Conservation (phyloP, 2,797 vertebrate species). For the Pangasius mekongensis region DNA sequence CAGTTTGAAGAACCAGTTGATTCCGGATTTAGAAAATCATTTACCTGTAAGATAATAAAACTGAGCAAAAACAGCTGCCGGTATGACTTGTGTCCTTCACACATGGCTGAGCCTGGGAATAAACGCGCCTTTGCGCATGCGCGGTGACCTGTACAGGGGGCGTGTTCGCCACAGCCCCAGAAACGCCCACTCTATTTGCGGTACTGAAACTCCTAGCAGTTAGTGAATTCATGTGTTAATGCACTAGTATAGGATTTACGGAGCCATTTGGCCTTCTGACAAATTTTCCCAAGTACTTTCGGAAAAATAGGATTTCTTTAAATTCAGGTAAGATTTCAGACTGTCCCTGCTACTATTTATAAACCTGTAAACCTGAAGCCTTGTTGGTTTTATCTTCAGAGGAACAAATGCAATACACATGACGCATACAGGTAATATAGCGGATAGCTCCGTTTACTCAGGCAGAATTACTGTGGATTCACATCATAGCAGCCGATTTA, state of each 20-base stretch:
- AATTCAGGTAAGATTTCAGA: background rate
- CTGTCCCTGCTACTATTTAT: background rate
- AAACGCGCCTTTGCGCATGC: too few species aligned
- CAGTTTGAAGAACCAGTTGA: too few species aligned
- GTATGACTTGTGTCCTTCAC: too few species aligned
- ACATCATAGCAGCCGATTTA: background rate
- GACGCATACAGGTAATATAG: background rate
- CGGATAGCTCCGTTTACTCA: background rate
- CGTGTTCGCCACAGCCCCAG: too few species aligned
- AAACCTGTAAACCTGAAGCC: background rate
- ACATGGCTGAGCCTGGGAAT: too few species aligned
- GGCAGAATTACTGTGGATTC: background rate
- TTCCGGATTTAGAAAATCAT: too few species aligned
- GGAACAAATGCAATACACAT: background rate
- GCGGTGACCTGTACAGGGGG: too few species aligned
- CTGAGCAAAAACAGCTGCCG: too few species aligned
- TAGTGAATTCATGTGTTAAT: too few species aligned
- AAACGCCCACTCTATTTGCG: too few species aligned
- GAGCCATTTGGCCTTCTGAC: background rate
- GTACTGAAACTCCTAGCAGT: too few species aligned
- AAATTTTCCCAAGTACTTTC: background rate
- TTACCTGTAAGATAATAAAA: too few species aligned
- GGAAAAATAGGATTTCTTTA: background rate
- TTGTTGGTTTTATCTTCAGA: background rate
- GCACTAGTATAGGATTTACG: background rate